phyloP scores from a whole-genome alignment of 2,113 vertebrate genomes.

The Tychaedon coryphoeus region DNA sequence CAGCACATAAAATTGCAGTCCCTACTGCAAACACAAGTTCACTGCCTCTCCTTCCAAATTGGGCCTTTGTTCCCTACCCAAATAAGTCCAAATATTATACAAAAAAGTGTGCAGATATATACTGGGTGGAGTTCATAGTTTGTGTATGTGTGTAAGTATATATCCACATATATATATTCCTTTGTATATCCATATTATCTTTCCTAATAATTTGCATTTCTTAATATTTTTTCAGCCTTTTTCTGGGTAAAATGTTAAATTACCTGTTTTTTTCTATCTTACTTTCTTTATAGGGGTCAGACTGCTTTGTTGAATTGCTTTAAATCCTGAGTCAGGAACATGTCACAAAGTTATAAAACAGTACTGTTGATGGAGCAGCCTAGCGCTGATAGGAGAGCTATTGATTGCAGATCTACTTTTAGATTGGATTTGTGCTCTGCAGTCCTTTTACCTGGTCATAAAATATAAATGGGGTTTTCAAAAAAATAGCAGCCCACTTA shows the following conservation, averaged over 20 bases:
- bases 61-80: neutral
- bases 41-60: neutral
- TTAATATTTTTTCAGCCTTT: neutral
- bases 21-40: neutral
- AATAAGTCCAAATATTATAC: neutral
- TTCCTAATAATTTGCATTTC: neutral
- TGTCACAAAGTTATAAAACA: slow-evolving; percentile 35
- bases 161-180: neutral
- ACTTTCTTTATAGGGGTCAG: slow-evolving; percentile 12
- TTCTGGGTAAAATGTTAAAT: neutral
- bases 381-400: slow-evolving; percentile 26
- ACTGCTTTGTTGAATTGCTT: slow-evolving; percentile 1
- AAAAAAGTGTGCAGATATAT: neutral
- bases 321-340: slow-evolving; percentile 33
- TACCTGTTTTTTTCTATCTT: neutral
- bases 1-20: slow-evolving; percentile 19
- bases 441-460: slow-evolving; percentile 55
- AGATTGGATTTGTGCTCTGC: slow-evolving; percentile 59
- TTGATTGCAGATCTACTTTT: slow-evolving; percentile 58
- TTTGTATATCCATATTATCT: neutral
- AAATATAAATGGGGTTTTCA: slow-evolving; percentile 52
- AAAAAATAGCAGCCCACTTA: slow-evolving; percentile 59
- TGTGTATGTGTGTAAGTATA: neutral
- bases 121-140: neutral
- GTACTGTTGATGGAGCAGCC: slow-evolving; percentile 24